Evolutionary conservation across 2,113 vertebrate genomes (phyloP), one percentile per base, ranked within the genome.

Genomic region (Pao palembangensis): DNA sequence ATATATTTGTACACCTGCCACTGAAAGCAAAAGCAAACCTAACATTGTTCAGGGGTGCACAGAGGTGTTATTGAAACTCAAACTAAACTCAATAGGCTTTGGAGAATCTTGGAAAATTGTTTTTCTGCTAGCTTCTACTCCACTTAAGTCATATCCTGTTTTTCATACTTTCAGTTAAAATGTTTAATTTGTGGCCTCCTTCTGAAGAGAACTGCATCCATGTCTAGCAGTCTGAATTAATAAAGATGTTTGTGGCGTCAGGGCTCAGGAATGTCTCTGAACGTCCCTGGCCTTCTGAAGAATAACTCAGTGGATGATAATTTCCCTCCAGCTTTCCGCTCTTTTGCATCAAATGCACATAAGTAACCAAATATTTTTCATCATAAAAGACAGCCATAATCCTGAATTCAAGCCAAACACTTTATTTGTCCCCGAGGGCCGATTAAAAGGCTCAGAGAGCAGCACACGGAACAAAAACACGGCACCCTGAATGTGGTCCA

Each of bases 1-100:
- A 38, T 47, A 48, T 49, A 3, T 73, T 64, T 18, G n/a, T 67
- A 64, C 65, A 72, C 53, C 81, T 82, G 80, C 73, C 82, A 85
- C 82, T 83, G 70, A 86, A 73, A 58, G 38, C 55, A 66, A 74
- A 84, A 50, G 55, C 41, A 82, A 78, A 57, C 59, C 19, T 6
- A 60, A 65, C 31, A 76, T 68, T 68, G 67, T 81, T 43, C 19
- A 21, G 75, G 76, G 73, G 62, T 57, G 52, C 62, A 41, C 38
- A 19, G 64, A 64, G 69, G 71, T 79, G 64, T 81, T 87, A 87
- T 79, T 70, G 78, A 84, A 86, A 84, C 84, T 20, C 34, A 12
- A 12, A 38, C 34, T 8, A 38, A 80, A 84, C 79, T 69, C 31
- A 64, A 64, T 69, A 34, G 0, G 64, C 69, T 79, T 72, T 66